Percentiles rank a stretch among this genome's conserved stretches.
These are phyloP conservation scores for Oryzias woworae DNA, from an alignment of 2,113 vertebrate genomes.

Conservation along the genomic window DNA sequence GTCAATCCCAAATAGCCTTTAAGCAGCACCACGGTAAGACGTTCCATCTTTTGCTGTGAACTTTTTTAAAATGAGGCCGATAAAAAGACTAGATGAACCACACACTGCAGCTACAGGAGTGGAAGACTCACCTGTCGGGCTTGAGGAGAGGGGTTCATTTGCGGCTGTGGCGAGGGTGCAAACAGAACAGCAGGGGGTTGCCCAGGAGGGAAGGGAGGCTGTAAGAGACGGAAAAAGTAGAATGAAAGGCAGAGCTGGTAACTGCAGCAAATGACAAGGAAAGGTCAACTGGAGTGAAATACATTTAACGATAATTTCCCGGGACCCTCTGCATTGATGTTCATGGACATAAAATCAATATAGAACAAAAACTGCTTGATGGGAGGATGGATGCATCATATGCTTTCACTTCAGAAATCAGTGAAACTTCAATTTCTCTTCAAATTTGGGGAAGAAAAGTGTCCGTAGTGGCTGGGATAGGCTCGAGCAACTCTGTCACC, in stretches of 20 bases:
- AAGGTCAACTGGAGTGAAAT: too few relatives aligned
- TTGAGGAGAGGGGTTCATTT: slow-evolving; percentile 96
- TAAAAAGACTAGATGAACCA: too few relatives aligned
- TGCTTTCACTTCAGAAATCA: too few relatives aligned
- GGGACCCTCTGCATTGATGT: too few relatives aligned
- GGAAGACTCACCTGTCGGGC: slow-evolving; percentile 86
- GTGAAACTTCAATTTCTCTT: too few relatives aligned
- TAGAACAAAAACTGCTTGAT: too few relatives aligned
- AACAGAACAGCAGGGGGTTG: slow-evolving; percentile 92
- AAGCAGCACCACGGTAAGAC: neutral
- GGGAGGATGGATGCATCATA: too few relatives aligned
- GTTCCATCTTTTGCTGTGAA: slow-evolving; percentile 1
- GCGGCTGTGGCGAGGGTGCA: slow-evolving; percentile 87
- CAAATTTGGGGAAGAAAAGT: too few relatives aligned
- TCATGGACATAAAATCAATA: too few relatives aligned
- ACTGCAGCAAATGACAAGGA: neutral
- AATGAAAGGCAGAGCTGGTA: neutral
- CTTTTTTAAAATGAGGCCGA: neutral
- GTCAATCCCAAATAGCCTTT: neutral
- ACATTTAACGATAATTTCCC: too few relatives aligned
- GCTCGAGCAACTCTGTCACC: too few relatives aligned
- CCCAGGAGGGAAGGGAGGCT: slow-evolving; percentile 89
- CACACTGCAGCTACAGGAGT: neutral
- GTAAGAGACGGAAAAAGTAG: slow-evolving; percentile 41
- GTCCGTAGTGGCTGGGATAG: too few relatives aligned